Evolutionary conservation across 2,888 invertebrate genomes (phyloP).

Genomic region (Dichetophora obliterata): DNA sequence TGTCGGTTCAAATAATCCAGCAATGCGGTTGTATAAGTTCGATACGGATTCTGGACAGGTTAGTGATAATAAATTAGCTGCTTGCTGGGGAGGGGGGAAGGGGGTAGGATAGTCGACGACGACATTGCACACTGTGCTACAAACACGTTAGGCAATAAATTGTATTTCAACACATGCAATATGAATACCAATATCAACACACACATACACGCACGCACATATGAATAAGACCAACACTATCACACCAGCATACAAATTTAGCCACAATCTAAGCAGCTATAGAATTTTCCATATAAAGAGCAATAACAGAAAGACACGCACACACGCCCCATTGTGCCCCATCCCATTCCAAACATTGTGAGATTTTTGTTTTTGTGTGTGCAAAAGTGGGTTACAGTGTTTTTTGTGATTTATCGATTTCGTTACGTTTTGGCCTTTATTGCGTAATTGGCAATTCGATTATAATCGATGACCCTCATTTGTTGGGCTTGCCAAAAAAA

Average conservation of each 20-base stretch:
- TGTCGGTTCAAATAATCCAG: conserved; percentile 87
- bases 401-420: conserved; percentile 49
- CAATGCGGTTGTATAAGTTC: conserved; percentile 89
- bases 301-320: background rate
- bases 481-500: background rate
- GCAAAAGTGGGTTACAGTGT: conserved; percentile 19
- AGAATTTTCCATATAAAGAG: background rate
- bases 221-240: background rate
- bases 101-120: background rate
- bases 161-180: conserved; percentile 2
- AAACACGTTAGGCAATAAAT: conserved; percentile 3
- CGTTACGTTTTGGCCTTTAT: conserved; percentile 42
- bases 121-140: background rate
- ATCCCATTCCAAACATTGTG: too few species aligned
- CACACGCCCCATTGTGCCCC: background rate
- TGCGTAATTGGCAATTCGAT: conserved; percentile 35
- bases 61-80: conserved; percentile 55
- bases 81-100: conserved; percentile 36
- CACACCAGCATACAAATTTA: background rate
- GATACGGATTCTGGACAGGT: conserved; percentile 89
- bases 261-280: background rate
- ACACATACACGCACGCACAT: conserved; percentile 6
- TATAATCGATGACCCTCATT: conserved; percentile 30
- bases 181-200: conserved; percentile 17
- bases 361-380: background rate